phyloP scores from a whole-genome alignment of 2,888 invertebrate species.

The Melieria omissa region DNA sequence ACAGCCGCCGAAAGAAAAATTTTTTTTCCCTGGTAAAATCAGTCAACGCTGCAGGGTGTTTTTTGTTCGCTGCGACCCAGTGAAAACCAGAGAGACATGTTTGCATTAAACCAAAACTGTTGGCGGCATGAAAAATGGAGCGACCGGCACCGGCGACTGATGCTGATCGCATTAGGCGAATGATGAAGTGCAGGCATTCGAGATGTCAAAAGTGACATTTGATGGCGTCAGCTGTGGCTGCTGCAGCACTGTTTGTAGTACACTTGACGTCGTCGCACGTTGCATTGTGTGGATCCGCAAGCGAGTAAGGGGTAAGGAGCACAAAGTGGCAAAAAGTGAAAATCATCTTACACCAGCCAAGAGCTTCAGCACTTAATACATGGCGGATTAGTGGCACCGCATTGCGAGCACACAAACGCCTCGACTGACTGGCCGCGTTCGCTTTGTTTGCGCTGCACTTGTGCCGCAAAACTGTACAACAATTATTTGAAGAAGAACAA shows the following conservation, averaged over 20 bases:
- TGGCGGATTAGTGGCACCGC: constrained; percentile 27
- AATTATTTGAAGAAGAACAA: too few relatives aligned
- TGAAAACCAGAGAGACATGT: background rate
- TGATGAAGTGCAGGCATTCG: constrained; percentile 34
- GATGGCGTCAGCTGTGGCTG: constrained; percentile 42
- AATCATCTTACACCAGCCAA: constrained; percentile 20
- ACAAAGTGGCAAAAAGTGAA: constrained; percentile 24
- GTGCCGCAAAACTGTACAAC: background rate
- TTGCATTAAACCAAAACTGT: background rate
- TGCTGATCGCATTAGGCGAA: background rate
- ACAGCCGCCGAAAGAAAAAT: too few relatives aligned
- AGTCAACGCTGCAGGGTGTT: too few relatives aligned
- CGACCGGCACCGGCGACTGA: too few relatives aligned
- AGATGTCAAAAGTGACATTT: constrained; percentile 47
- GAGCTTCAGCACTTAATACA: constrained; percentile 24
- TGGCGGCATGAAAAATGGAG: too few relatives aligned
- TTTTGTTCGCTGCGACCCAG: too few relatives aligned
- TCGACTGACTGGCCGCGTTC: background rate
- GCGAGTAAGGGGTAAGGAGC: background rate
- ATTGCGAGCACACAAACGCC: background rate
- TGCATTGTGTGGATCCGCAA: background rate
- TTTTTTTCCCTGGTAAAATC: too few relatives aligned
- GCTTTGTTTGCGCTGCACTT: constrained; percentile 26
- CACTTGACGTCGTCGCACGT: background rate
- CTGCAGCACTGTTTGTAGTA: background rate